Evolutionary conservation across 1,140 invertebrate genomes (phyloP), one percentile per base, ranked within the genome.

Genomic region (Chlorops oryzae): DNA sequence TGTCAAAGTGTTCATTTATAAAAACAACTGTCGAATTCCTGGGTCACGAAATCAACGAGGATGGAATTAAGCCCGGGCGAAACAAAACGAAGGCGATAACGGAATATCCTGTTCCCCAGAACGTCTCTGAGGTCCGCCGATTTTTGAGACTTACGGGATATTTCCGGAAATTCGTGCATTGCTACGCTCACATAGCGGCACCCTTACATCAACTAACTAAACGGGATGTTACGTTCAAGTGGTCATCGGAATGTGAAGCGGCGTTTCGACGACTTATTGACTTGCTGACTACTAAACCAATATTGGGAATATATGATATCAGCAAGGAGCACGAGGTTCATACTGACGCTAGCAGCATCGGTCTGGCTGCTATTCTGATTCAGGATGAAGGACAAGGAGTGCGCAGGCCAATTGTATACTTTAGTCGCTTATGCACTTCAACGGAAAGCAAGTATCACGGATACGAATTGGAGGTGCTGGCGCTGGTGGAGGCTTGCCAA

Each of bases 61-160:
- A 50, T 9, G 48, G 39, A 17, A 50, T 50, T n/a, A 39, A 7
- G n/a, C 25, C 27, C 15, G 27, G 38, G 3, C 24, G 21, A 1
- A 1, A 50, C 3, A 59, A 59, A 38, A 56, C 60, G 0, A n/a
- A 52, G 9, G 58, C 57, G 3, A 63, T 71, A 32, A 40, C 17
- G 23, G 51, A 63, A 1, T 73, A 59, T 50, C 59, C 58, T 1
- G 51, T 47, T 28, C 71, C 65, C 0, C 50, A 42, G 9, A 72
- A 57, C 6, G 45, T 73, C 2, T 54, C 54, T 6, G 54, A 63
- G 20, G 39, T 73, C 9, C 47, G 65, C 18, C 40, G 59, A 12
- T 77, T 74, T 50, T 37, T 56, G 12, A 51, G 51, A 12, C 37
- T 56, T 2, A 65, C 59, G 1, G 63, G 63, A 45, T 65, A 56